Evolutionary conservation across 1,140 invertebrate species (phyloP), one percentile per base, ranked within the genome.

Genomic region (Scaptomyza pallida): DNA sequence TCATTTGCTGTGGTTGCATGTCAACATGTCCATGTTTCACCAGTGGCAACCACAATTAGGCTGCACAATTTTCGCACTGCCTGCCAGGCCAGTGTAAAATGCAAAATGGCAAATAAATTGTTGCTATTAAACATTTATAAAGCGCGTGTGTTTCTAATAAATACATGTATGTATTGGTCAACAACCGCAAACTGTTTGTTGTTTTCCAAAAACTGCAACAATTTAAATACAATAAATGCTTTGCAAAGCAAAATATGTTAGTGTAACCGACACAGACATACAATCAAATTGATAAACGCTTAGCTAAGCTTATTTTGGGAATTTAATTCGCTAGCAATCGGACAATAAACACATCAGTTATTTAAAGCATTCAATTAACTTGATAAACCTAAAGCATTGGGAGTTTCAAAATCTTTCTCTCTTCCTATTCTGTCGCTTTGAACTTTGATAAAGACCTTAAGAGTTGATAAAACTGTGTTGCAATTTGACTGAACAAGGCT

Each of bases 181-280:
- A 35, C 41, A 26, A 47, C 67, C 67, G 51, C 67, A 55, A 62
- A 55, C 41, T 63, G 57, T 69, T 69, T 54, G 59, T 54, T 45
- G 59, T 47, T n/a, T 30, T 13, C 41, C 23, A 26, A 6, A 52
- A 26, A n/a, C 33, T n/a, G 12, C 33, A 5, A 4, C 33, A 10
- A 43, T 17, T 43, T 9, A 30, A 30, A 30, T 30, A 9, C 26
- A 30, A 2, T 9, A 15, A 43, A 15, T 41, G 40, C 12, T 15
- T 16, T 41, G 12, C n/a, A 13, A 41, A 41, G n/a, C 9, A 16
- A 16, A 15, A 17, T 5, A 41, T n/a, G n/a, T n/a, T n/a, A n/a
- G 5, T 43, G 15, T n/a, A n/a, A n/a, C 12, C n/a, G 33, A 37
- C 33, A 12, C 33, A 37, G 33, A 37, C 33, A 12, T 12, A 37